These are phyloP conservation scores for Hypomecis punctinalis DNA, from an alignment of 2,888 invertebrate species.

Conservation along the genomic window DNA sequence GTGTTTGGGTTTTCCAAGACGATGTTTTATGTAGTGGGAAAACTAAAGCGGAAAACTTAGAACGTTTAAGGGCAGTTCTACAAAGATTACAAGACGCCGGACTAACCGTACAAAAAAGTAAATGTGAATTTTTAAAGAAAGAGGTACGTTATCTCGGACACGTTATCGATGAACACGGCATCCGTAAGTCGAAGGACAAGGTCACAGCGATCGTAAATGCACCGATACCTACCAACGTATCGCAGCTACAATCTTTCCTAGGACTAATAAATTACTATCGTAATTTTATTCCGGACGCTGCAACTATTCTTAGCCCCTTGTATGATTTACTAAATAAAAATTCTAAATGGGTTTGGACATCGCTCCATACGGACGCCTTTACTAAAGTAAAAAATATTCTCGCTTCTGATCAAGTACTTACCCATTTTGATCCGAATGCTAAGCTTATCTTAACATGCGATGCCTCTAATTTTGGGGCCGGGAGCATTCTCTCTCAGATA, in stretches of 20 bases:
- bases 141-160: conserved; percentile 32
- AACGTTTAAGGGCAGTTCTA: not conserved
- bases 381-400: conserved; percentile 15
- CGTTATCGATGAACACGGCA: conserved; percentile 29
- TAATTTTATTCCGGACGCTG: conserved; percentile 1
- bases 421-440: conserved; percentile 41
- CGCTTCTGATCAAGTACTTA: conserved; percentile 37
- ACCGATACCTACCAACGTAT: conserved; percentile 30
- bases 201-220: conserved; percentile 5
- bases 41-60: not conserved
- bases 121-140: conserved; percentile 36
- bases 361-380: conserved; percentile 14
- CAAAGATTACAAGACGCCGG: not conserved
- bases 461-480: conserved; percentile 38
- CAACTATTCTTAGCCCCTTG: not conserved
- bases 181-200: conserved; percentile 27
- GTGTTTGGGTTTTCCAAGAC: not conserved
- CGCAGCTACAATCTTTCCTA: conserved; percentile 8
- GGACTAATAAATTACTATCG: not conserved
- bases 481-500: conserved; percentile 32
- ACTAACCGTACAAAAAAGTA: conserved; percentile 27
- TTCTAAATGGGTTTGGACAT: conserved; percentile 33
- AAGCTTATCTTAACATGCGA: conserved; percentile 44
- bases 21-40: not conserved
- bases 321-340: conserved; percentile 34